phyloP scores from a whole-genome alignment of 1,140 invertebrate species.

The Drosophila simulans region DNA sequence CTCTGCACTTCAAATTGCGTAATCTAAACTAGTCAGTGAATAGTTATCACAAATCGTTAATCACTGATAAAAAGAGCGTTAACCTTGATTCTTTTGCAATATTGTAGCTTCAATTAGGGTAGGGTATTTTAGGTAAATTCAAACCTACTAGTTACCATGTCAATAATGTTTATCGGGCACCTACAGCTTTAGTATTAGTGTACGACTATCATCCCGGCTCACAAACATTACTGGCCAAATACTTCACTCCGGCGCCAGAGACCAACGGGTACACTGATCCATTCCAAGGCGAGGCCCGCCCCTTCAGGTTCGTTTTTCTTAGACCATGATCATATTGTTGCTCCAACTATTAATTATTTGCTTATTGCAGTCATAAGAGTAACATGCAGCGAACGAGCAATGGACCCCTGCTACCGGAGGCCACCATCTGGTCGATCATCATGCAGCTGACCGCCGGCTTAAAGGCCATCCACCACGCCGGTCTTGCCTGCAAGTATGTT shows the following conservation, averaged over 20 bases:
- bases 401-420: conserved; percentile 92
- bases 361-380: conserved; percentile 89
- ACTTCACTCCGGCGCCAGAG: conserved; percentile 90
- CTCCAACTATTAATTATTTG: background rate
- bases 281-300: conserved; percentile 92
- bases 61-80: conserved; percentile 1
- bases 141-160: background rate
- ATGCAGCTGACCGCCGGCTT: conserved; percentile 98
- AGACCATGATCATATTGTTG: background rate
- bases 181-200: conserved; percentile 96
- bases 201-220: conserved; percentile 97
- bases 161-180: conserved; percentile 7
- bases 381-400: conserved; percentile 87
- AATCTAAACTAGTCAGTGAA: conserved; percentile 1
- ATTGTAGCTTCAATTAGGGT: background rate
- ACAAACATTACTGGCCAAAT: conserved; percentile 93
- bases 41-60: background rate
- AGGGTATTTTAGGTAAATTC: background rate
- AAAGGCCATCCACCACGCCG: conserved; percentile 94
- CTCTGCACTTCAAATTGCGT: background rate
- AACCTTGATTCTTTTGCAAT: background rate
- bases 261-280: conserved; percentile 91
- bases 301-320: conserved; percentile 85
- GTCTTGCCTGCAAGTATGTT: conserved; percentile 88
- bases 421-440: conserved; percentile 97